phyloP scores from a whole-genome alignment of 1,140 invertebrate species.

The Drosophila micromelanica region DNA sequence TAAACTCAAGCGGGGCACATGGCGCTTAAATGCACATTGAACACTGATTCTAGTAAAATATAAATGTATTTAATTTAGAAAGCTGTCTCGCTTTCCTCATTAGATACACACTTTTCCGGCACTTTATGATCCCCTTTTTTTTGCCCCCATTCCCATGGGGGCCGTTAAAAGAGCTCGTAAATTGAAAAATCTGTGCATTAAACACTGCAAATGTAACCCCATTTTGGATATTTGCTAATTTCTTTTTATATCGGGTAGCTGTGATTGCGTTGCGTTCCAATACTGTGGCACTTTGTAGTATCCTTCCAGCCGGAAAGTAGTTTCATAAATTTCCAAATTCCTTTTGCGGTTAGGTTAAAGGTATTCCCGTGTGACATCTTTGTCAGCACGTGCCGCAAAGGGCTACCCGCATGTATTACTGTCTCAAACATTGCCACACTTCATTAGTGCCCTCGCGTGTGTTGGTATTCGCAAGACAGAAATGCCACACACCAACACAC shows the following conservation, averaged over 20 bases:
- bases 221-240: slow-evolving; percentile 7
- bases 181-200: slow-evolving; percentile 25
- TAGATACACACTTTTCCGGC: not conserved
- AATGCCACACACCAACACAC: slow-evolving; percentile 10
- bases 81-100: not conserved
- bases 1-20: not conserved
- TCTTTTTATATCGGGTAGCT: not conserved
- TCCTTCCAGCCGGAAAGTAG: not conserved
- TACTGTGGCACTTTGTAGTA: not conserved
- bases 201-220: slow-evolving; percentile 2
- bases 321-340: slow-evolving; percentile 22
- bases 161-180: slow-evolving; percentile 15
- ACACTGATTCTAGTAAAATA: not conserved
- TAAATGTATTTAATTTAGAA: not conserved
- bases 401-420: slow-evolving; percentile 37
- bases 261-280: not conserved
- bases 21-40: not conserved
- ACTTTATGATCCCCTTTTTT: not conserved
- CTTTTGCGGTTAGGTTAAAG: slow-evolving; percentile 3
- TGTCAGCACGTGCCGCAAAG: slow-evolving; percentile 31
- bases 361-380: slow-evolving; percentile 39
- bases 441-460: slow-evolving; percentile 36
- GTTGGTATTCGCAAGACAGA: slow-evolving; percentile 33
- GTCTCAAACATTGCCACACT: slow-evolving; percentile 29
- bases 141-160: not conserved